phyloP scores from a whole-genome alignment of 2,113 vertebrate species.

The Chamaea fasciata region DNA sequence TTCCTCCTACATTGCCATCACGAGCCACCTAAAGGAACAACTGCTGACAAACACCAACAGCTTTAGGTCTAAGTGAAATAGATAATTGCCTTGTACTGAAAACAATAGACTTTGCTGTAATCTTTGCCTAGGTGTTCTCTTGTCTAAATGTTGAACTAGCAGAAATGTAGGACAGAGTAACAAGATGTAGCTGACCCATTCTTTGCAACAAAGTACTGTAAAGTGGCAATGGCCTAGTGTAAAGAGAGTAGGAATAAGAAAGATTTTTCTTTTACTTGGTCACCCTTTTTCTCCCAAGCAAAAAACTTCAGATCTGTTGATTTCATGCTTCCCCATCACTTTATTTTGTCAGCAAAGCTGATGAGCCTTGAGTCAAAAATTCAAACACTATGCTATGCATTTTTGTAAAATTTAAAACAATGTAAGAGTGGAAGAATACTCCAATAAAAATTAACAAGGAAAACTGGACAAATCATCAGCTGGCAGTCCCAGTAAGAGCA shows the following conservation, averaged over 20 bases:
- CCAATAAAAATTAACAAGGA: background rate
- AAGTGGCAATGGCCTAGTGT: background rate
- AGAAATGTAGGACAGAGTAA: background rate
- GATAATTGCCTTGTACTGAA: background rate
- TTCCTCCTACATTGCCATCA: background rate
- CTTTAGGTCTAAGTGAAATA: background rate
- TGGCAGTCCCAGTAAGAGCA: background rate
- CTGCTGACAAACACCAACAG: background rate
- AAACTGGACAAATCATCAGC: background rate
- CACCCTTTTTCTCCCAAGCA: background rate
- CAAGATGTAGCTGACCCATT: background rate
- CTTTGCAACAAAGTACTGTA: background rate
- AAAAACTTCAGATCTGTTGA: background rate
- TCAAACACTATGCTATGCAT: background rate
- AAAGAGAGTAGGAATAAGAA: background rate
- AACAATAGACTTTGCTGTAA: background rate
- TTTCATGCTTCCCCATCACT: background rate
- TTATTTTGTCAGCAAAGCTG: background rate
- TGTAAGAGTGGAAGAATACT: background rate
- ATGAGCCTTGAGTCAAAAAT: background rate
- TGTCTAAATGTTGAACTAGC: background rate
- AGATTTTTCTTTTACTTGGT: rapidly evolving
- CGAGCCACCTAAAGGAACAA: background rate
- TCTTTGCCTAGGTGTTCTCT: background rate
- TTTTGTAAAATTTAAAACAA: background rate